phyloP scores from a whole-genome alignment of 2,888 invertebrate species.

The Drosophila conformis region DNA sequence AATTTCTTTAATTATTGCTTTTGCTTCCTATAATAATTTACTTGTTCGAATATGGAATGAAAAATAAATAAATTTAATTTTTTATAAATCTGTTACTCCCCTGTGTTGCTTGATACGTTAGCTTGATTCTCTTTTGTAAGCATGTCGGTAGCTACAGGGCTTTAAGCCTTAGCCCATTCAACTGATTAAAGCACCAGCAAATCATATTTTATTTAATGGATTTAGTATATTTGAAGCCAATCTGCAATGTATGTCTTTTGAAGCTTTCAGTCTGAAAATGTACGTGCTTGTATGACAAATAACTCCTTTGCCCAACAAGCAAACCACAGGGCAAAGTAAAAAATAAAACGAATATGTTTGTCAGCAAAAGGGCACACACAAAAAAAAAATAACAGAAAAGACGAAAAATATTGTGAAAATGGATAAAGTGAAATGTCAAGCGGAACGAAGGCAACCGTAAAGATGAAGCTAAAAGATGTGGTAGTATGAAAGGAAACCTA shows the following conservation, averaged over 20 bases:
- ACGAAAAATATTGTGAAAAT: constrained; percentile 56
- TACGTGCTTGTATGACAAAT: constrained; percentile 49
- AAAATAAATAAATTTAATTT: neutral
- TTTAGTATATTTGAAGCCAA: constrained; percentile 3
- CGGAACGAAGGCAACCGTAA: constrained; percentile 54
- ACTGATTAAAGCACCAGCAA: constrained; percentile 4
- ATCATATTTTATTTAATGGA: neutral
- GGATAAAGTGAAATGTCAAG: constrained; percentile 75
- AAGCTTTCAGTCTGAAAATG: constrained; percentile 27
- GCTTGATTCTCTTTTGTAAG: neutral
- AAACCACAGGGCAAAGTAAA: constrained; percentile 37
- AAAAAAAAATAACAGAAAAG: constrained; percentile 5
- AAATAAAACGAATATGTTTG: constrained; percentile 56
- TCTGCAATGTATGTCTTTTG: constrained; percentile 7
- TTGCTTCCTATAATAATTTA: neutral
- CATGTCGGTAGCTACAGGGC: neutral
- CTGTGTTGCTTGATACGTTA: neutral
- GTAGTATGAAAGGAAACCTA: constrained; percentile 27
- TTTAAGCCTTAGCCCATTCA: neutral
- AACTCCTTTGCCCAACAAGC: constrained; percentile 46
- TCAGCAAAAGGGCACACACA: constrained; percentile 56
- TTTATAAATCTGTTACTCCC: neutral
- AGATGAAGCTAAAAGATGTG: constrained; percentile 49
- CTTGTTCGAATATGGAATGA: neutral
- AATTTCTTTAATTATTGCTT: neutral